Base-by-base conservation (phyloP, 2,113 vertebrate genomes). In the Pterocles burchelli region DNA sequence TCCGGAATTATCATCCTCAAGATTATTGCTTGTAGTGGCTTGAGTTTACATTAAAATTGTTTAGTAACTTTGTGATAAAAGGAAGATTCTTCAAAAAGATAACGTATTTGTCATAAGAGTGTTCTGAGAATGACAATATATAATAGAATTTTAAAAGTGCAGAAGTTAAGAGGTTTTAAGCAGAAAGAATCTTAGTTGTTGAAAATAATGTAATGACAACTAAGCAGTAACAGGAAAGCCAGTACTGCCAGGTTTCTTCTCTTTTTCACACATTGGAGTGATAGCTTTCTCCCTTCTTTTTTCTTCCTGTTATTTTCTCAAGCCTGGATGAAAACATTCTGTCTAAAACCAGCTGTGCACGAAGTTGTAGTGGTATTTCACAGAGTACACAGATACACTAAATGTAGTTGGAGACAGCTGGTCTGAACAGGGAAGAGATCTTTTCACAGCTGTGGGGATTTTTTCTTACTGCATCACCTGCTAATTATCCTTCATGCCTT, bases 11-110 rank as follows among this genome's bases (percentile, higher is more conserved):
- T 3, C 14, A 14, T 49, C 31, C 54, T 75, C 16, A 54, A 41
- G 26, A 46, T 79, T 68, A 24, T 80, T 70, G n/a, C 7, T 52
- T 73, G 11, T 41, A 68, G 24, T 41, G 46, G 45, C 49, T 95
- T 89, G 65, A 70, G 88, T 92, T 93, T 94, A 49, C 71, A 79
- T 62, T 75, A 82, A 78, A 43, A 78, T 31, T 72, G 24, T 90
- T 96, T 74, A 88, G 72, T 87, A 59, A n/a, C 34, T 38, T 57
- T 89, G 80, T 85, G 89, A 75, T 72, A 70, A 85, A 65, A 94
- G 33, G 54, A 86, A 93, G 54, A 74, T 85, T 43, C 73, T 58
- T 84, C 28, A 48, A 73, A 85, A 82, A 66, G 22, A 9, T 7
- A 61, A 45, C 31, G 31, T 82, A 5, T 19, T 88, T 80, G 20